Evolutionary conservation across 1,140 invertebrate genomes (phyloP).

Genomic region (Episyrphus balteatus): DNA sequence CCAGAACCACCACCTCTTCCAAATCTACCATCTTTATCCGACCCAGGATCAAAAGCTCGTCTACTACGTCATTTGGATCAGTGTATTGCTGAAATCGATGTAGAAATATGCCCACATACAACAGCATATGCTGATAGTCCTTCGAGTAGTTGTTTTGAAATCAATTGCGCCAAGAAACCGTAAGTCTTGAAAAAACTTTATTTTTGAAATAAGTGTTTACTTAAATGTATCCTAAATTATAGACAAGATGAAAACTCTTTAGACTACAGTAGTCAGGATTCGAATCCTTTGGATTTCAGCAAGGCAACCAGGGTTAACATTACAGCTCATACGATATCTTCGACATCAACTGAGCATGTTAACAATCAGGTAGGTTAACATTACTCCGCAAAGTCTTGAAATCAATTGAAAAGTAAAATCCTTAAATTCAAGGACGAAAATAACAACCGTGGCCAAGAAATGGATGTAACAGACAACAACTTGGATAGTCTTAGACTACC

Average conservation of each 20-base stretch:
- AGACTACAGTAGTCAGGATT: conserved; percentile 34
- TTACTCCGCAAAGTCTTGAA: not conserved
- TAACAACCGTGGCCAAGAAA: conserved; percentile 25
- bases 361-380: not conserved
- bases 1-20: conserved; percentile 48
- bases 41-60: conserved; percentile 54
- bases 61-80: conserved; percentile 58
- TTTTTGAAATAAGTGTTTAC: no score
- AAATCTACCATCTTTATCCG: conserved; percentile 50
- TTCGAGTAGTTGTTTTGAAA: conserved; percentile 24
- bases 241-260: conserved; percentile 27
- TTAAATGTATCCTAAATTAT: no score
- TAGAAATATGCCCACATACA: conserved; percentile 46
- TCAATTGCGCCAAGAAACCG: conserved; percentile 8
- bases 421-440: conserved; percentile 20
- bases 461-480: not conserved
- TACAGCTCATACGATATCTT: conserved; percentile 9
- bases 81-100: conserved; percentile 57
- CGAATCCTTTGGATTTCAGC: conserved; percentile 33
- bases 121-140: conserved; percentile 27
- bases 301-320: conserved; percentile 12
- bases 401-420: not conserved
- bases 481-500: not conserved
- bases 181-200: no score
- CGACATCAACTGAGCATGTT: conserved; percentile 1